Conservation (phyloP, 2,113 vertebrate genomes). For the Caretta caretta region DNA sequence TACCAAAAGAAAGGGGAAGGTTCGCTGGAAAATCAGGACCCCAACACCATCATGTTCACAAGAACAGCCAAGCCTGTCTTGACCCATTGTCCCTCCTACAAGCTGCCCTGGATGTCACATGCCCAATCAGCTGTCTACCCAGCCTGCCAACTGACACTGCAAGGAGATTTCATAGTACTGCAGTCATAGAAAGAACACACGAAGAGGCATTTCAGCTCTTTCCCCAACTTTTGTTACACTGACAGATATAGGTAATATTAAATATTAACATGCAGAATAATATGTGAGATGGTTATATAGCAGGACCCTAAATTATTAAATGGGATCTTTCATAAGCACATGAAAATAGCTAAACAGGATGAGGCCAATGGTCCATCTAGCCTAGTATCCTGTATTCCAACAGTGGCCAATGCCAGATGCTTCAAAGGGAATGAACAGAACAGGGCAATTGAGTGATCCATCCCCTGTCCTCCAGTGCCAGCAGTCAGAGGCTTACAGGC, state of each 20-base stretch:
- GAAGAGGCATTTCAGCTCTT: background rate
- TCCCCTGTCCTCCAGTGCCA: too few relatives aligned
- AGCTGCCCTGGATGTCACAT: background rate
- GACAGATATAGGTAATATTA: too few relatives aligned
- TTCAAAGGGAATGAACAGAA: too few relatives aligned
- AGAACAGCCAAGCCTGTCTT: background rate
- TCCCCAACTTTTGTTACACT: background rate
- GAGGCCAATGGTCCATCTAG: too few relatives aligned
- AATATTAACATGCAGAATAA: background rate
- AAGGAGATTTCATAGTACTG: background rate
- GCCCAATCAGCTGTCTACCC: background rate
- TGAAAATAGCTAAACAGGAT: too few relatives aligned
- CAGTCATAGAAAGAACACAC: background rate
- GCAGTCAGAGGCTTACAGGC: too few relatives aligned
- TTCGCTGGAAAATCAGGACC: too few relatives aligned
- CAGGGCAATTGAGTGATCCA: too few relatives aligned
- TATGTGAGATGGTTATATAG: background rate
- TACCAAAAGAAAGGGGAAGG: too few relatives aligned
- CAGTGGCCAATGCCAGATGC: too few relatives aligned
- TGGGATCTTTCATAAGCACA: background rate
- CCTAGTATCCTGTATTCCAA: too few relatives aligned
- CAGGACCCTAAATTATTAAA: background rate
- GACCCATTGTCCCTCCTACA: background rate
- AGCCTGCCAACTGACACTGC: rapidly evolving
- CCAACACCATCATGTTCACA: background rate